Percentiles rank a stretch among this genome's conserved stretches.
These are phyloP conservation scores for Rhynchotus rufescens DNA, from an alignment of 2,797 vertebrate genomes.

Conservation along the genomic window DNA sequence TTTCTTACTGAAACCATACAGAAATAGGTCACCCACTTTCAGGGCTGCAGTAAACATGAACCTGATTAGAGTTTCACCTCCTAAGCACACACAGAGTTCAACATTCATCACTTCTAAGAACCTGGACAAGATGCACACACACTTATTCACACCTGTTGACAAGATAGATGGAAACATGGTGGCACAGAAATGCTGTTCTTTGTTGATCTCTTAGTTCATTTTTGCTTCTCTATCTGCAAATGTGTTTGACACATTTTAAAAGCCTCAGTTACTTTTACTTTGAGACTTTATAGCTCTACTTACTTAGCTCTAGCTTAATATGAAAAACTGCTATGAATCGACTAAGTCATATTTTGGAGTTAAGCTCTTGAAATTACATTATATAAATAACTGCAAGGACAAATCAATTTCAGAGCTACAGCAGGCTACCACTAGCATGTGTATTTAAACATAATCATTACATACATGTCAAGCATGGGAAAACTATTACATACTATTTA, in stretches of 20 bases:
- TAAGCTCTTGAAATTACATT: not conserved
- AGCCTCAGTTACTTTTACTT: not conserved
- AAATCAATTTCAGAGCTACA: not conserved
- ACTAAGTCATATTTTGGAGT: not conserved
- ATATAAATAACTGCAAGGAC: not conserved
- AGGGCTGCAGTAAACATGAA: not conserved
- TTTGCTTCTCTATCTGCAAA: not conserved
- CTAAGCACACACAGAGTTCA: not conserved
- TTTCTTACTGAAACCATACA: not conserved
- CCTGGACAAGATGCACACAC: not conserved
- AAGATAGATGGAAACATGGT: not conserved
- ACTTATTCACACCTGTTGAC: not conserved
- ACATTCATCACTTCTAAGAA: not conserved
- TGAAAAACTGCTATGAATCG: not conserved
- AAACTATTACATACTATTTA: not conserved
- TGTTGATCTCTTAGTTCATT: not conserved
- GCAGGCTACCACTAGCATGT: not conserved
- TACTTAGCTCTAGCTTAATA: not conserved
- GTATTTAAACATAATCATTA: not conserved
- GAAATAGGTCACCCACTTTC: accelerated
- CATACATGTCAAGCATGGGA: not conserved
- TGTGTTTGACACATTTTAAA: not conserved
- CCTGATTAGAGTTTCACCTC: not conserved
- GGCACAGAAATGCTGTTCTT: not conserved
- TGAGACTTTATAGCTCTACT: not conserved